Percentiles rank a stretch among this genome's conserved stretches.
These are phyloP conservation scores for Pelecanus crispus DNA, from an alignment of 2,113 vertebrate species.

Conservation along the genomic window DNA sequence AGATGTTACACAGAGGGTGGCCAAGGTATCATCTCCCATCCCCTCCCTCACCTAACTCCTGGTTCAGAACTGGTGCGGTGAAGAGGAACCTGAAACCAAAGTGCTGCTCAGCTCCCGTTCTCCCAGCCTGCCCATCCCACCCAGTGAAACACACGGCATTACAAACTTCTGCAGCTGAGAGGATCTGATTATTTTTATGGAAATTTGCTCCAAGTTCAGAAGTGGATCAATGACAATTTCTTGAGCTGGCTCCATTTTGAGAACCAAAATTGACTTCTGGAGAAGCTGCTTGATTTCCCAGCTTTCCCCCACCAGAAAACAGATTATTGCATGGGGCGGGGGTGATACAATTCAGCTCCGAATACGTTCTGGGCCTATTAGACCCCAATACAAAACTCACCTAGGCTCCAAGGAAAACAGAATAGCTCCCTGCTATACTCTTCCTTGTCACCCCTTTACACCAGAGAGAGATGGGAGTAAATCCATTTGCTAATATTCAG, in stretches of 20 bases:
- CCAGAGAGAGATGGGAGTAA: neutral
- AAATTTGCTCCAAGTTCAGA: conserved; percentile 43
- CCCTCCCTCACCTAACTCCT: neutral
- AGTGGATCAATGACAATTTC: conserved; percentile 62
- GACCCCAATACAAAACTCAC: conserved; percentile 39
- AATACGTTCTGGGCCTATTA: conserved; percentile 34
- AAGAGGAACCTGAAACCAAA: neutral
- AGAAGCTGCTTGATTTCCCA: conserved; percentile 45
- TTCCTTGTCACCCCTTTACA: neutral
- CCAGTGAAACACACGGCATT: rapidly evolving
- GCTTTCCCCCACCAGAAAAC: conserved; percentile 12
- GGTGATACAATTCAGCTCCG: conserved; percentile 8
- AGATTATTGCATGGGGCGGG: neutral
- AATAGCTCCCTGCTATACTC: neutral
- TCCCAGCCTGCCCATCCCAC: neutral
- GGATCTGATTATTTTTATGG: conserved; percentile 55
- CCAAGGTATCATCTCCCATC: neutral
- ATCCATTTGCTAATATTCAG: neutral
- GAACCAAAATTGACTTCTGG: conserved; percentile 53
- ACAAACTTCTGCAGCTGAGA: neutral
- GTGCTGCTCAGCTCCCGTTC: neutral
- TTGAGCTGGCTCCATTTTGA: conserved; percentile 32
- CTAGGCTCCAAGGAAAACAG: neutral
- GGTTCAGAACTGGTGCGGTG: neutral
- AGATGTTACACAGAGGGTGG: neutral